Evolutionary conservation across 1,140 invertebrate species (phyloP).

Genomic region (Diabrotica virgifera): DNA sequence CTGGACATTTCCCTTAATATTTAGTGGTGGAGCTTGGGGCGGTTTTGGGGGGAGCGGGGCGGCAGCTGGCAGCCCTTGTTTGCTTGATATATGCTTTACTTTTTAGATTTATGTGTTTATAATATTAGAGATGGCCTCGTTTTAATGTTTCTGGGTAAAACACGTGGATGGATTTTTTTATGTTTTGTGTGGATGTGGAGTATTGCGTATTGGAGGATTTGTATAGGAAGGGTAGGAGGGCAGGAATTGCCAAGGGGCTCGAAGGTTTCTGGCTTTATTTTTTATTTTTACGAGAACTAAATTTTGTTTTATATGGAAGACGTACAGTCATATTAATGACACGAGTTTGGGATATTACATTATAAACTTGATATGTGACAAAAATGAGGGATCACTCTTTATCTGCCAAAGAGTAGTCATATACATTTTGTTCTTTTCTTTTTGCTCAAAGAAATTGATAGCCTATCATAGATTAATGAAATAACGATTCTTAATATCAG

Average conservation of each 20-base stretch:
- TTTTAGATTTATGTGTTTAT: conserved; percentile 44
- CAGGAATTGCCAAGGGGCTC: not conserved
- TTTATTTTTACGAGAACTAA: conserved; percentile 3
- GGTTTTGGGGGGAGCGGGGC: conserved; percentile 15
- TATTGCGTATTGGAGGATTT: conserved; percentile 6
- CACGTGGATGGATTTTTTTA: conserved; percentile 23
- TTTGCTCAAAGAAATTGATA: no score
- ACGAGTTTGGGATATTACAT: no score
- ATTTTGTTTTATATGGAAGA: not conserved
- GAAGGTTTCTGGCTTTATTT: not conserved
- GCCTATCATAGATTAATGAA: no score
- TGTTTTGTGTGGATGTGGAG: conserved; percentile 7
- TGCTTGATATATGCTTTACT: conserved; percentile 43
- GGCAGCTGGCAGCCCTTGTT: conserved; percentile 34
- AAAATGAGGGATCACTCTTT: no score
- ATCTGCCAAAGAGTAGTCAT: no score
- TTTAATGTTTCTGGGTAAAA: conserved; percentile 32
- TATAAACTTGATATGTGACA: no score
- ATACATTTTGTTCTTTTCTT: no score
- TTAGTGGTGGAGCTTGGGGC: conserved; percentile 4
- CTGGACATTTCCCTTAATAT: conserved; percentile 1
- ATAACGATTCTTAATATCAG: no score
- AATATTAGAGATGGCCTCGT: conserved; percentile 38
- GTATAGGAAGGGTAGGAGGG: not conserved
- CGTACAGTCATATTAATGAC: no score